phyloP scores from a whole-genome alignment of 1,140 invertebrate species.

The Reticulitermes speratus region DNA sequence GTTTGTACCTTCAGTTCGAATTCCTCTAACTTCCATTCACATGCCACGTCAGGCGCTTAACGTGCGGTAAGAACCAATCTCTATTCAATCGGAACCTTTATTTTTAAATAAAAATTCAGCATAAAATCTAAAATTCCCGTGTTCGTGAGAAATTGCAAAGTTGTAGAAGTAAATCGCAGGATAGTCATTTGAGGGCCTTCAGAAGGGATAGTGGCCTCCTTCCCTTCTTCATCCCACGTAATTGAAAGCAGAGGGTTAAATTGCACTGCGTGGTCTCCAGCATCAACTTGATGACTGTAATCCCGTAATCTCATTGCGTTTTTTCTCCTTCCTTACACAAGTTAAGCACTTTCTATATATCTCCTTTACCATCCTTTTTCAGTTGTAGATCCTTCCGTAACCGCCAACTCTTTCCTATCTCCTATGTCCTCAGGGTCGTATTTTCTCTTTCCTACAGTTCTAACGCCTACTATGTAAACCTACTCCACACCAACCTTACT shows the following conservation, averaged over 20 bases:
- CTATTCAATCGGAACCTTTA: no score
- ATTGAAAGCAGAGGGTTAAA: slow-evolving; percentile 16
- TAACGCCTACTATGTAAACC: not conserved
- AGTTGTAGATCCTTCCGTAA: not conserved
- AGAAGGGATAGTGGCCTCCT: not conserved
- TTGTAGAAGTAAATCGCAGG: not conserved
- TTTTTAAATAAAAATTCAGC: no score
- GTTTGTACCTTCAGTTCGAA: no score
- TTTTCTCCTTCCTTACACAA: slow-evolving; percentile 5
- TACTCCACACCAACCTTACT: not conserved
- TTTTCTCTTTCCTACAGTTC: not conserved
- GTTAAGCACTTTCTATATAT: slow-evolving; percentile 9
- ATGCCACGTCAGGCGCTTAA: no score
- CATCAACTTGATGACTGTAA: slow-evolving; percentile 3
- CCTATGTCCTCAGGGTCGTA: not conserved
- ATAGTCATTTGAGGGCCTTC: not conserved
- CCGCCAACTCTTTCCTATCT: not conserved
- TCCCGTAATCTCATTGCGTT: slow-evolving; percentile 5
- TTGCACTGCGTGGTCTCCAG: not conserved
- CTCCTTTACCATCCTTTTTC: not conserved
- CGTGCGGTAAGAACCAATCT: no score
- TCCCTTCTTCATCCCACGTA: not conserved
- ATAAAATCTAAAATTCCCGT: no score
- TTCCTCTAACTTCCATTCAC: no score
- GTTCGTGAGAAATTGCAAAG: not conserved